These are phyloP conservation scores for Dicranocentrus wangi DNA, from an alignment of 2,888 invertebrate genomes.

Conservation along the genomic window DNA sequence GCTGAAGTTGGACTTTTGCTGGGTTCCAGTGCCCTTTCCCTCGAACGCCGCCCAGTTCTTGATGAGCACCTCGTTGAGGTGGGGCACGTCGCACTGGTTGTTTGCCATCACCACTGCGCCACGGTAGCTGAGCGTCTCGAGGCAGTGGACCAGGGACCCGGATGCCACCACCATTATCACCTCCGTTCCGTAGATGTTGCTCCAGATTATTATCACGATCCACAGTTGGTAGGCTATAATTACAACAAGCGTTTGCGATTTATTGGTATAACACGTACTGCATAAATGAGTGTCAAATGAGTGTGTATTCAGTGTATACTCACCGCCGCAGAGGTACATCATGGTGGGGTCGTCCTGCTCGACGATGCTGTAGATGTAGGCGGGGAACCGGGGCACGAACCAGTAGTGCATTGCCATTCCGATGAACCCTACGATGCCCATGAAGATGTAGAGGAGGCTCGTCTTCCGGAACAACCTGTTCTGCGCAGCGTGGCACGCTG, in stretches of 20 bases:
- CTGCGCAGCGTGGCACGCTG: conserved; percentile 69
- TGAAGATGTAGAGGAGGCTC: conserved; percentile 64
- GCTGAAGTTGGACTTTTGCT: conserved; percentile 46
- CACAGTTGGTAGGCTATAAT: conserved; percentile 67
- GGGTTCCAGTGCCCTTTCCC: conserved; percentile 55
- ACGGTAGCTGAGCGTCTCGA: conserved; percentile 70
- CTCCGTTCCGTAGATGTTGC: conserved; percentile 68
- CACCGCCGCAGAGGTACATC: conserved; percentile 62
- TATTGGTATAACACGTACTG: neutral
- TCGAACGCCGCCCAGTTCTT: conserved; percentile 73
- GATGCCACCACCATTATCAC: conserved; percentile 70
- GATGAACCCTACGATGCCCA: conserved; percentile 62
- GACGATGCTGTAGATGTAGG: conserved; percentile 67
- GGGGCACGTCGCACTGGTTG: conserved; percentile 71
- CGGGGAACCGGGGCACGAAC: conserved; percentile 62
- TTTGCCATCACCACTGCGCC: conserved; percentile 73
- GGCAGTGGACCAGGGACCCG: conserved; percentile 69
- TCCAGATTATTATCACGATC: conserved; percentile 70
- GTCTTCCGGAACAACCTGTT: conserved; percentile 68
- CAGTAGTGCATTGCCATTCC: conserved; percentile 67
- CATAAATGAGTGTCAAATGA: too few relatives aligned
- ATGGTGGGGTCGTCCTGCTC: conserved; percentile 64
- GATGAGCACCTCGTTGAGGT: conserved; percentile 71
- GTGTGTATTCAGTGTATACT: conserved; percentile 4
- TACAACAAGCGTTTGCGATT: neutral